Conservation (phyloP, 1,140 invertebrate genomes). For the Cotesia vestalis region DNA sequence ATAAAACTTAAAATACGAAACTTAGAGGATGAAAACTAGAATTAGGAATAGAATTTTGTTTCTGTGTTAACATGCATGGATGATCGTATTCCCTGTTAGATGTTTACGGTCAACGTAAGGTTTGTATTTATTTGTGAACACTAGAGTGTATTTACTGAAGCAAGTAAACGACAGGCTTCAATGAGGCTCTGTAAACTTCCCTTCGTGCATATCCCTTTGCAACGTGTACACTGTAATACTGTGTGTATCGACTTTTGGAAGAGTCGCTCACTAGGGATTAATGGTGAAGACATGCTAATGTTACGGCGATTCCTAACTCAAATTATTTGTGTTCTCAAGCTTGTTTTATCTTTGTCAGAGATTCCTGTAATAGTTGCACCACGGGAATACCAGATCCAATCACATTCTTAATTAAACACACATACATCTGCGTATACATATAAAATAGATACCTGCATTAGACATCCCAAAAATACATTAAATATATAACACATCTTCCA, state of each 20-base stretch:
- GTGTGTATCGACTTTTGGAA: slow-evolving; percentile 5
- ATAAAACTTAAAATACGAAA: not conserved
- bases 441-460: no score
- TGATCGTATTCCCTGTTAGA: not conserved
- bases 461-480: no score
- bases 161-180: slow-evolving; percentile 18
- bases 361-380: not conserved
- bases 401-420: no score
- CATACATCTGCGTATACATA: no score
- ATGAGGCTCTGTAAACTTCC: slow-evolving; percentile 6
- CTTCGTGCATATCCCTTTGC: not conserved
- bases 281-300: not conserved
- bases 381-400: no score
- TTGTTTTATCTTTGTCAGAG: slow-evolving; percentile 19
- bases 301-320: not conserved
- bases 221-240: not conserved
- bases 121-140: slow-evolving; percentile 5
- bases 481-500: no score
- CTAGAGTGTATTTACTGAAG: slow-evolving; percentile 4
- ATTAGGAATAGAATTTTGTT: slow-evolving; percentile 1
- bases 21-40: slow-evolving; percentile 8
- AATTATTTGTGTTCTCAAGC: slow-evolving; percentile 2
- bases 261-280: slow-evolving; percentile 1
- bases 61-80: not conserved
- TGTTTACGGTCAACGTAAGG: slow-evolving; percentile 2